Evolutionary conservation across 2,113 vertebrate genomes (phyloP).

Genomic region (Brachyistius frenatus): DNA sequence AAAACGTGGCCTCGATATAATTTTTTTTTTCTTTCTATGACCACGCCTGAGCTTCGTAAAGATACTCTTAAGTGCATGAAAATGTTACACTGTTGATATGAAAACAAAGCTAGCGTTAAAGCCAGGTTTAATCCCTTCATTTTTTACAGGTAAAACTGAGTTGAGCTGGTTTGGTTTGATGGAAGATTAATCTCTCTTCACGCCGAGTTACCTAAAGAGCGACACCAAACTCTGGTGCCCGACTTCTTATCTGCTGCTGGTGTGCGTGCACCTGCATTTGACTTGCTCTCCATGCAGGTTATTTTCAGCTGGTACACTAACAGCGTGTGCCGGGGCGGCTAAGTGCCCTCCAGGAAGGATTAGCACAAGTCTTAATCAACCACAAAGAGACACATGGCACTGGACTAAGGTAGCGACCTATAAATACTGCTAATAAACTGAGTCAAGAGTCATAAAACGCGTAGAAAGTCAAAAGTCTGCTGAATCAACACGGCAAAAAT

Average conservation of each 20-base stretch:
- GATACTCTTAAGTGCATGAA: no score
- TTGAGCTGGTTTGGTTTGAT: not conserved
- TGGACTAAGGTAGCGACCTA: constrained; percentile 26
- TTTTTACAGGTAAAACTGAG: not conserved
- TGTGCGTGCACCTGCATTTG: constrained; percentile 41
- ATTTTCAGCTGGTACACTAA: constrained; percentile 52
- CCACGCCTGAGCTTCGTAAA: no score
- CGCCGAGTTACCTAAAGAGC: no score
- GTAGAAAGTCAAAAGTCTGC: no score
- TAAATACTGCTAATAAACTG: constrained; percentile 6
- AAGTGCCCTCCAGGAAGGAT: constrained; percentile 56
- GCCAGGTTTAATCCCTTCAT: no score
- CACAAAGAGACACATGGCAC: constrained; percentile 37
- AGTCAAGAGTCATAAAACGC: constrained; percentile 34
- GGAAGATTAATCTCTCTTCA: not conserved
- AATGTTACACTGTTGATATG: no score
- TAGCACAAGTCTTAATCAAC: constrained; percentile 54
- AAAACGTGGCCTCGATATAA: no score
- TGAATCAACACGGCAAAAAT: no score
- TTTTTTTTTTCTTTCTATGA: no score
- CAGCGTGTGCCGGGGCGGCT: constrained; percentile 6
- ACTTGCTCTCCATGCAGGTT: constrained; percentile 30
- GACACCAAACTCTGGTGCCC: not conserved
- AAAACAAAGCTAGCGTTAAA: not conserved
- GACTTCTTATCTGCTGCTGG: not conserved